A percentile compares a stretch with the other conserved stretches of the same genome.
phyloP scores from a whole-genome alignment of 2,113 vertebrate genomes.

The Phyllostomus discolor region DNA sequence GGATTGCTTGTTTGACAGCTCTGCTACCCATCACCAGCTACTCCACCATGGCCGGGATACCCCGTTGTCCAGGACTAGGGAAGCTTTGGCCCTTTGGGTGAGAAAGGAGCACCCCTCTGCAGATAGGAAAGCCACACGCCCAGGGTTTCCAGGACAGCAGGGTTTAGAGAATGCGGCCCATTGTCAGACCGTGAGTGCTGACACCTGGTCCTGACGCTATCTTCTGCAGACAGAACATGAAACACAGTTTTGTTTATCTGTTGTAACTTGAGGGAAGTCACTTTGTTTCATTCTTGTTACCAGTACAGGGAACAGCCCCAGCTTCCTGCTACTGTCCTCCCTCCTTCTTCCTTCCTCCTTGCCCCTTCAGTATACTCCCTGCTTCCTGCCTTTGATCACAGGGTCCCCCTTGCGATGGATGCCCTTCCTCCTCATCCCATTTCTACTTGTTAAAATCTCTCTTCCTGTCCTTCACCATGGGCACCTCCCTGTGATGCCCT shows the following conservation, averaged over 20 bases:
- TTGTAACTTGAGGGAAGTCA: background rate
- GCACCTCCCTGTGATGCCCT: background rate
- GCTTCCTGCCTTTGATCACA: background rate
- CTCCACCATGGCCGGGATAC: background rate
- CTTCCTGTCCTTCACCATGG: background rate
- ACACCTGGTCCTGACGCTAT: constrained; percentile 49
- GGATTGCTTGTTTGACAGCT: background rate
- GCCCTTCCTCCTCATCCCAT: background rate
- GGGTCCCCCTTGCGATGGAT: background rate
- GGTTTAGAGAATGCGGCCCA: constrained; percentile 24
- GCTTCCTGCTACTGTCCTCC: background rate
- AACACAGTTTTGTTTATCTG: constrained; percentile 1
- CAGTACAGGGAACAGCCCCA: background rate
- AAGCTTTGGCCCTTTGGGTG: background rate
- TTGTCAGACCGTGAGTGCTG: background rate
- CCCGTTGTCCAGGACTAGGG: background rate
- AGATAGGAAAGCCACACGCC: background rate
- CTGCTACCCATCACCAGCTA: background rate
- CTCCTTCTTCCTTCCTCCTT: constrained; percentile 1
- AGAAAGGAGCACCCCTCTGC: background rate
- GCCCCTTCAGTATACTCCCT: background rate
- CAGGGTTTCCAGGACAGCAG: background rate
- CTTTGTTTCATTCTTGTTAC: constrained; percentile 47
- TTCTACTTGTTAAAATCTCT: background rate
- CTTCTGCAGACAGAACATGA: constrained; percentile 36